These are phyloP conservation scores for Matsumurasca onukii DNA, from an alignment of 1,140 invertebrate genomes.

Conservation along the genomic window DNA sequence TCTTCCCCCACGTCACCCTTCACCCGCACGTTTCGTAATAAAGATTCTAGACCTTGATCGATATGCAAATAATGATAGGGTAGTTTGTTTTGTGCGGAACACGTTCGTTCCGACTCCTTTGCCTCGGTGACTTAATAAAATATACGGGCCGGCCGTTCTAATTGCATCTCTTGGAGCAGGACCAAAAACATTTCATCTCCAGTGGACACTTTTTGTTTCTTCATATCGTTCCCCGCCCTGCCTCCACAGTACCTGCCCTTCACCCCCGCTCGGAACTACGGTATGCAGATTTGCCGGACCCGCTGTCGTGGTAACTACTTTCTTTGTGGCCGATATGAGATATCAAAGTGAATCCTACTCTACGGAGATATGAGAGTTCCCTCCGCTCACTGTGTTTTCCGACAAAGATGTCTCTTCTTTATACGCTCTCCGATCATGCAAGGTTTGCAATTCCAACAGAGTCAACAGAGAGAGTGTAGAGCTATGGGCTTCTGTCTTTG, in stretches of 20 bases:
- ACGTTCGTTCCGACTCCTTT: slow-evolving; percentile 27
- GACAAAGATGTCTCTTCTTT: not conserved
- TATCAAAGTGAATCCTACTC: slow-evolving; percentile 20
- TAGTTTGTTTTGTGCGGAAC: slow-evolving; percentile 37
- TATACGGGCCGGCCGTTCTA: slow-evolving; percentile 12
- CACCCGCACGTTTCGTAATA: slow-evolving; percentile 35
- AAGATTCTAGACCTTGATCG: slow-evolving; percentile 39
- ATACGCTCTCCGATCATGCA: not conserved
- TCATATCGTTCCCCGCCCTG: slow-evolving; percentile 11
- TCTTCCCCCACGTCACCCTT: slow-evolving; percentile 24
- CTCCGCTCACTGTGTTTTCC: not conserved
- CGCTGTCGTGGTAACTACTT: not conserved
- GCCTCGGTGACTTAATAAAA: slow-evolving; percentile 19
- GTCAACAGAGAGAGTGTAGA: no score
- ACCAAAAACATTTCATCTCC: slow-evolving; percentile 27
- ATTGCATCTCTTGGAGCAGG: slow-evolving; percentile 19
- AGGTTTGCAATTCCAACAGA: no score
- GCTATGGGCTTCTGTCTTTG: no score
- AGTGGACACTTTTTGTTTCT: slow-evolving; percentile 26
- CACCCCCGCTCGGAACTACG: no score
- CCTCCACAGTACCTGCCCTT: no score
- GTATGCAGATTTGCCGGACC: slow-evolving; percentile 8
- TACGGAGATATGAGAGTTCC: slow-evolving; percentile 24
- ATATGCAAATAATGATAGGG: slow-evolving; percentile 42
- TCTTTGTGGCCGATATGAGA: slow-evolving; percentile 25